Percentiles rank a stretch among this genome's conserved stretches.
Evolutionary conservation across 2,113 vertebrate genomes (phyloP).

Genomic region (Cromileptes altivelis): DNA sequence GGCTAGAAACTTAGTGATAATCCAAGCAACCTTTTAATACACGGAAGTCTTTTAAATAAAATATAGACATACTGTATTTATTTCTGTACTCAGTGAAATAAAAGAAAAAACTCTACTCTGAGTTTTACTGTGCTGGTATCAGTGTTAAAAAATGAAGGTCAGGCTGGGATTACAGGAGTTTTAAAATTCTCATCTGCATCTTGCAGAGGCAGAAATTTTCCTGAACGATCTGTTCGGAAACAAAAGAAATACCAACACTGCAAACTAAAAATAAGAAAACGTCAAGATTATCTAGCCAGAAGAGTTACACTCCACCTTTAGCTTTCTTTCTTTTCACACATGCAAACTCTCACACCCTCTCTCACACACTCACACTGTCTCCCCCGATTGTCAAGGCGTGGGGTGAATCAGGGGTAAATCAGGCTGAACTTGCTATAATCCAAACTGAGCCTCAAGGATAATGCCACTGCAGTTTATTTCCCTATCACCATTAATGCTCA

Average conservation of each 20-base stretch:
- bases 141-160: background rate
- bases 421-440: constrained; percentile 14
- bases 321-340: constrained; percentile 6
- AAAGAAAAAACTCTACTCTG: background rate
- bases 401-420: background rate
- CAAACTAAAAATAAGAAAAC: constrained; percentile 6
- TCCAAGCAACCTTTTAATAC: background rate
- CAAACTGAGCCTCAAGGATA: constrained; percentile 2
- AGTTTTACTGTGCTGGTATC: background rate
- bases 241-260: background rate
- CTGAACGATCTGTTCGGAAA: background rate
- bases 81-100: background rate
- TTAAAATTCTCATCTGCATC: background rate
- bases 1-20: background rate
- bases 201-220: background rate
- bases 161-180: background rate
- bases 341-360: background rate
- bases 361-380: background rate
- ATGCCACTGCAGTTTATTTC: background rate
- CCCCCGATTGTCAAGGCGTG: background rate
- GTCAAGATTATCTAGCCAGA: background rate
- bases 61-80: background rate
- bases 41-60: background rate
- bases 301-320: background rate
- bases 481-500: background rate